Base-by-base conservation (phyloP, 2,888 invertebrate species). In the Lithophane semibrunnea region DNA sequence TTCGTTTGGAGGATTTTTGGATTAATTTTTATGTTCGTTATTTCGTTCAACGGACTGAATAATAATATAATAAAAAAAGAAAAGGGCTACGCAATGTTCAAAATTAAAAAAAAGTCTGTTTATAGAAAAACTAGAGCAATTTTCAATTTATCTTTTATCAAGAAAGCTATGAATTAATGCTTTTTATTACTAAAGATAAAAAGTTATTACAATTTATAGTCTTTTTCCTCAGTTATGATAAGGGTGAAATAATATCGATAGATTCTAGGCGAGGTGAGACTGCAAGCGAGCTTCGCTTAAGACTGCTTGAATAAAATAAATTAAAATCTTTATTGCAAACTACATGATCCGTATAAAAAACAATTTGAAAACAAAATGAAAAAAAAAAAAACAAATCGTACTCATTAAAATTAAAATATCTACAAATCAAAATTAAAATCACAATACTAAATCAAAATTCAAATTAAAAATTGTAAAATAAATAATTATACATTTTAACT, bases 151-250 rank as follows among this genome's bases (percentile, higher is more conserved):
- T 82, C 42, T 44, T 61, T 68, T 71, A 65, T 63, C 73, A 42
- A 63, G 18, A 75, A 71, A 61, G 56, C 29, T 12, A 65, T 65
- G 52, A 70, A 69, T 79, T 74, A 63, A 73, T 75, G 29, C 71
- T 68, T 75, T 75, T 75, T 72, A 61, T 78, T 56, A 42, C 24
- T 52, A n/a, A 73, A 75, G 56, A 79, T 75, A 77, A 77, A 84
- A 83, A 83, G 68, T 72, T 77, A 83, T 79, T 73, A 72, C 8
- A 77, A 80, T 78, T 79, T 86, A 70, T 64, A 72, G 60, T 68
- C 65, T 52, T 68, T 42, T 69, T 73, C 49, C 42, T 66, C 24
- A 64, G 72, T 74, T 68, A 44, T 64, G 67, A 68, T 60, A 56
- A 74, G 72, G 61, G 18, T 69, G 58, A 73, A 73, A 76, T 56